Evolutionary conservation across 2,113 vertebrate genomes (phyloP).

Genomic region (Regulus satrapa): DNA sequence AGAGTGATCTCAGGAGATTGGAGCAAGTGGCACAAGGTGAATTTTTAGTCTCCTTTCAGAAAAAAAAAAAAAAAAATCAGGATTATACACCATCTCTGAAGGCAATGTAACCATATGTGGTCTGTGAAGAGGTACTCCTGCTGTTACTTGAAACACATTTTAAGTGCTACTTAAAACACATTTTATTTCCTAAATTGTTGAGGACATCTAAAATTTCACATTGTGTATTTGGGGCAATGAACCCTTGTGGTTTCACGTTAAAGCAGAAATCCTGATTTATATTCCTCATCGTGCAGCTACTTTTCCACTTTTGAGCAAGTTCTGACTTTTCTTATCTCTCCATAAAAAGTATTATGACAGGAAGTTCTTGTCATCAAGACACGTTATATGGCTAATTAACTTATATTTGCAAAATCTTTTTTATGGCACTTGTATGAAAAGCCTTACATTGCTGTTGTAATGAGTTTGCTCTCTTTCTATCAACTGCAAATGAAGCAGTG

Average conservation of each 20-base stretch:
- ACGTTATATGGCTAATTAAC: slow-evolving; percentile 24
- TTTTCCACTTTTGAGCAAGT: background rate
- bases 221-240: background rate
- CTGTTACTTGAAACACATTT: background rate
- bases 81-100: background rate
- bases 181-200: background rate
- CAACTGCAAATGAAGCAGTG: slow-evolving; percentile 51
- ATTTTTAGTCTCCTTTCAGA: background rate
- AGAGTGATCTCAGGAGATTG: background rate
- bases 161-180: background rate
- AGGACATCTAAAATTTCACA: background rate
- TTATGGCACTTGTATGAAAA: slow-evolving; percentile 48
- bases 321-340: background rate
- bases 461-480: slow-evolving; percentile 33
- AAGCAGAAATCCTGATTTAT: background rate
- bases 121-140: background rate
- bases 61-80: background rate
- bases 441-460: slow-evolving; percentile 21
- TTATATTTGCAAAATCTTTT: slow-evolving; percentile 45
- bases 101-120: rapidly evolving
- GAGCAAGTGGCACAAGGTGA: background rate
- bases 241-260: background rate
- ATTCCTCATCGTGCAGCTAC: background rate
- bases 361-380: slow-evolving; percentile 23
- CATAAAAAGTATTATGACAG: slow-evolving; percentile 18